Percentiles rank a stretch among this genome's conserved stretches.
Conservation (phyloP, 2,797 vertebrate genomes). For the Botia almorhae region DNA sequence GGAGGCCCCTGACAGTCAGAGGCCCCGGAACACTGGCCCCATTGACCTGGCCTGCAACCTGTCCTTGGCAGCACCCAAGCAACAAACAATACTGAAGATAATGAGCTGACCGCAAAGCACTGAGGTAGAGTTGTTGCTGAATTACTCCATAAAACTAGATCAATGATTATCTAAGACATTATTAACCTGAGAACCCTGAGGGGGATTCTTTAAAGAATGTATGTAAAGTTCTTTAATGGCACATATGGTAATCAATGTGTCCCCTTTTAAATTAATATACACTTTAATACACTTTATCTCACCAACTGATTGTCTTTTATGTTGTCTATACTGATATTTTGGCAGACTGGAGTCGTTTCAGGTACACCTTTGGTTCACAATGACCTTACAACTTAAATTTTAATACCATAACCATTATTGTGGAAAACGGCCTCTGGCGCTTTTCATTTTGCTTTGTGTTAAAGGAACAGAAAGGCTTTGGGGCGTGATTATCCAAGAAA, state of each 20-base stretch:
- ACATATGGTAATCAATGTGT: not conserved
- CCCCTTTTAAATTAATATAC: not conserved
- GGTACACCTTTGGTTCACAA: not conserved
- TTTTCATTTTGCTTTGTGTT: conserved; percentile 4
- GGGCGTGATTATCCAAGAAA: not conserved
- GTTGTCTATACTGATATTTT: not conserved
- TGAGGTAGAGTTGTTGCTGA: conserved; percentile 12
- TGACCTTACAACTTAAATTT: conserved; percentile 19
- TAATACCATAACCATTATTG: not conserved
- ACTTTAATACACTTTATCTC: not conserved
- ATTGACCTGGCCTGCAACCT: not conserved
- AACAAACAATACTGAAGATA: conserved; percentile 23
- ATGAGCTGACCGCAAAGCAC: conserved; percentile 35
- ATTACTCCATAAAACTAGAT: conserved; percentile 16
- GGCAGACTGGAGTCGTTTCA: not conserved
- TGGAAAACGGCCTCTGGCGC: conserved; percentile 16
- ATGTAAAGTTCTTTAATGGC: not conserved
- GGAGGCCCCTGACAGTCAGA: not conserved
- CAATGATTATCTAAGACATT: conserved; percentile 36
- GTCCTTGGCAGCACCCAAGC: conserved; percentile 1
- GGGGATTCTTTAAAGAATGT: not conserved
- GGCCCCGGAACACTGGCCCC: not conserved
- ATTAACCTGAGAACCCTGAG: not conserved
- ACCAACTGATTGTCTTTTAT: not conserved
- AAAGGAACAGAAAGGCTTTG: conserved; percentile 13